Evolutionary conservation across 2,888 invertebrate genomes (phyloP).

Genomic region (Cremastobaeus sp.): DNA sequence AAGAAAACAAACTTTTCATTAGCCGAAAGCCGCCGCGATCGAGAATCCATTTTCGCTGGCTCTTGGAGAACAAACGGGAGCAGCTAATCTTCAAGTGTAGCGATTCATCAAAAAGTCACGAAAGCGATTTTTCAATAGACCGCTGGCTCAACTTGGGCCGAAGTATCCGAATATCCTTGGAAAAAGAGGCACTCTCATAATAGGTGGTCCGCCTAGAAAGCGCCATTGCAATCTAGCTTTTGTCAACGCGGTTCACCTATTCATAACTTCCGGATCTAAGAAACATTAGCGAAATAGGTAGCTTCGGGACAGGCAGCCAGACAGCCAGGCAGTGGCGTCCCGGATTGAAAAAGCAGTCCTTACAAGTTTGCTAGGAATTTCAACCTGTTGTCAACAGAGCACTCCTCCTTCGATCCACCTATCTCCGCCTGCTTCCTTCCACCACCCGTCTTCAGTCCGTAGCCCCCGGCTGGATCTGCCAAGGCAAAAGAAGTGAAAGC

Average conservation of each 20-base stretch:
- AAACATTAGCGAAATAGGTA: conserved; percentile 51
- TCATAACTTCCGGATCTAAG: conserved; percentile 38
- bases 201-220: conserved; percentile 29
- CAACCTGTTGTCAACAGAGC: conserved; percentile 53
- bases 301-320: conserved; percentile 1
- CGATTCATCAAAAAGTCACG: too few relatives aligned
- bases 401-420: conserved; percentile 33
- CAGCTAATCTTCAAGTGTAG: too few relatives aligned
- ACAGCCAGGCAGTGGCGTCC: background rate
- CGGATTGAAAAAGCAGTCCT: conserved; percentile 24
- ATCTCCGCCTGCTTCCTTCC: conserved; percentile 19
- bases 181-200: conserved; percentile 33
- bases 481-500: conserved; percentile 67
- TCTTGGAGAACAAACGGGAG: too few relatives aligned
- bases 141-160: background rate
- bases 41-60: too few relatives aligned
- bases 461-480: conserved; percentile 15
- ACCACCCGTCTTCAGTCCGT: conserved; percentile 12
- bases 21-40: too few relatives aligned
- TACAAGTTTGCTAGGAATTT: conserved; percentile 17
- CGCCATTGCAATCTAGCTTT: conserved; percentile 18
- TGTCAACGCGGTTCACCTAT: conserved; percentile 35
- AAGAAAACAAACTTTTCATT: too few relatives aligned
- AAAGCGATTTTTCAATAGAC: too few relatives aligned
- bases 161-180: conserved; percentile 12